A percentile compares a stretch with the other conserved stretches of the same genome.
These are phyloP conservation scores for Rhingia rostrata DNA, from an alignment of 2,888 invertebrate genomes.

Conservation along the genomic window DNA sequence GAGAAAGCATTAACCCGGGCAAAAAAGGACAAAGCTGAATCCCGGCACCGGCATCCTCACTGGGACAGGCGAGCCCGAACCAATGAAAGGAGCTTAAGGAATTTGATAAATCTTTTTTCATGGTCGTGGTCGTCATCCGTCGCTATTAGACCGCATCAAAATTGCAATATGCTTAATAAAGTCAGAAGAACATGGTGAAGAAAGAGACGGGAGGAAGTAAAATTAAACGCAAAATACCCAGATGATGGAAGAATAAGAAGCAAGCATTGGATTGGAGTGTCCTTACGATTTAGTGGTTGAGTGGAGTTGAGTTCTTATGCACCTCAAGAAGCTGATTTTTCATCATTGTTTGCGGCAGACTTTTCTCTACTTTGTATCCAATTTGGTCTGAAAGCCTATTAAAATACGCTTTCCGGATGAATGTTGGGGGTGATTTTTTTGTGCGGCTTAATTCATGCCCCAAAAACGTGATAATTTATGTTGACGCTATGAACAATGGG, in stretches of 20 bases:
- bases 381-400: slow-evolving; percentile 42
- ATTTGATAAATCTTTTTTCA: slow-evolving; percentile 62
- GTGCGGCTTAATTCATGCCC: not conserved
- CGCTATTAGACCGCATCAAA: slow-evolving; percentile 66
- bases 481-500: not conserved
- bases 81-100: slow-evolving; percentile 57
- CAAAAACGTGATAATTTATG: slow-evolving; percentile 10
- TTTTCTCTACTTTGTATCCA: not conserved
- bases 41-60: not conserved
- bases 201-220: not conserved
- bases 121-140: slow-evolving; percentile 56
- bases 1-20: slow-evolving; percentile 63
- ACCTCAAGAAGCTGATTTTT: slow-evolving; percentile 8
- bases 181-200: not conserved
- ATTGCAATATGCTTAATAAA: slow-evolving; percentile 70
- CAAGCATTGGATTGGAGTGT: slow-evolving; percentile 25
- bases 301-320: slow-evolving; percentile 16
- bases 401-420: not conserved
- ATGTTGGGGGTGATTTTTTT: not conserved
- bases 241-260: slow-evolving; percentile 26
- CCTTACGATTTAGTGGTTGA: slow-evolving; percentile 30
- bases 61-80: not conserved
- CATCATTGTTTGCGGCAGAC: not conserved
- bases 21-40: slow-evolving; percentile 32
- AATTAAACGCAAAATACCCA: not conserved